Base-by-base conservation (phyloP, 2,888 invertebrate species). In the Diabrotica balteata region DNA sequence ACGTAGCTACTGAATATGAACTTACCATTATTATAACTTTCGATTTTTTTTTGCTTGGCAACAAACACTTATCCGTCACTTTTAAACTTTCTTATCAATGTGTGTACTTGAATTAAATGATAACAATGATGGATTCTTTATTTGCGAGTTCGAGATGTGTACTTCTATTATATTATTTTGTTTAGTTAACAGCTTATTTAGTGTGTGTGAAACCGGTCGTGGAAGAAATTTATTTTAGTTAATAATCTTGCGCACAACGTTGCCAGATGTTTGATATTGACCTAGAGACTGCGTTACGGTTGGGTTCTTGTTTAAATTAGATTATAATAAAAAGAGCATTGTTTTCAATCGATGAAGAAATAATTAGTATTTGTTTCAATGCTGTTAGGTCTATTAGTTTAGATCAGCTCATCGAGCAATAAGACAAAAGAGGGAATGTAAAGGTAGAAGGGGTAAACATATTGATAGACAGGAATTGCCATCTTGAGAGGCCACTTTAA, bases 51-150 rank as follows among this genome's bases (percentile, higher is more conserved):
- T 22, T 11, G 50, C 59, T 51, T 59, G 50, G 50, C 49, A 59
- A 59, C 59, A 42, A 59, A 50, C 55, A 45, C 43, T 50, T 58
- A 17, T 61, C 10, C 60, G 44, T 44, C 47, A 46, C 62, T 61
- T 17, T 55, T 55, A 57, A 63, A 63, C 63, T 57, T 55, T 63
- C 63, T 63, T 63, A 63, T 63, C 63, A 57, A 49, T 46, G 51
- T 63, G 43, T 63, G 50, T 63, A 57, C 57, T 57, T 57, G 57
- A 63, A 55, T 63, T 63, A 63, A 57, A 43, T 57, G 63, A 63
- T 63, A 63, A 57, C 50, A 63, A 63, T 63, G 57, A 57, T 63
- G 63, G 57, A 50, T 63, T 63, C 44, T 63, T 57, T 50, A 63
- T 50, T 63, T 51, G 46, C 55, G 45, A 57, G 10, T 43, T 54